phyloP scores from a whole-genome alignment of 2,113 vertebrate species.

The Pycnonotus jocosus region DNA sequence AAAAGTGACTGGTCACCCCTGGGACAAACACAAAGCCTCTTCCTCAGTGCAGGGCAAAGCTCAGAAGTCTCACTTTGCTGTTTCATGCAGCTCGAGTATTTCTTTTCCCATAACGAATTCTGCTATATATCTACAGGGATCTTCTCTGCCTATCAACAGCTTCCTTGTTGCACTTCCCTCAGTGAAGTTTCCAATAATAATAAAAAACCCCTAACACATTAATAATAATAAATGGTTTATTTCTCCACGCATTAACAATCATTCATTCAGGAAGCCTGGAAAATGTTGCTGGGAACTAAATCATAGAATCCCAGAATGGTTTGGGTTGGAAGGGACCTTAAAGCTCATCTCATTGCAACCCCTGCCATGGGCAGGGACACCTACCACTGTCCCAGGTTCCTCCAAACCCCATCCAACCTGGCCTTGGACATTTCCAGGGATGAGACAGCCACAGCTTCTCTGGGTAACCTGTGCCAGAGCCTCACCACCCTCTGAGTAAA shows the following conservation, averaged over 20 bases:
- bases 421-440: not conserved
- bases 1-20: not conserved
- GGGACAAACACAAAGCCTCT: not conserved
- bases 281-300: not conserved
- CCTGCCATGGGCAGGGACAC: not conserved
- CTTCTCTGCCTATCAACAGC: not conserved
- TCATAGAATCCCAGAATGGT: not conserved
- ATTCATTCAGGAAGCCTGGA: not conserved
- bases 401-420: accelerated
- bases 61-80: not conserved
- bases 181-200: not conserved
- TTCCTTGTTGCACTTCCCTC: not conserved
- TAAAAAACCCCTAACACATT: not conserved
- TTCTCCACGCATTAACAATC: not conserved
- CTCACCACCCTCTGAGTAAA: not conserved
- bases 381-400: accelerated
- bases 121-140: not conserved
- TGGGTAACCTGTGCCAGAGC: not conserved
- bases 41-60: not conserved
- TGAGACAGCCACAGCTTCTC: not conserved
- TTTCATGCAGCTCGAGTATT: not conserved
- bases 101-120: not conserved
- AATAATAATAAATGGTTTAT: not conserved
- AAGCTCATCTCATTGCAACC: accelerated
- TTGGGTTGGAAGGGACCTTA: not conserved